phyloP scores from a whole-genome alignment of 2,888 invertebrate species.

The Gonocerus acuteangulatus region DNA sequence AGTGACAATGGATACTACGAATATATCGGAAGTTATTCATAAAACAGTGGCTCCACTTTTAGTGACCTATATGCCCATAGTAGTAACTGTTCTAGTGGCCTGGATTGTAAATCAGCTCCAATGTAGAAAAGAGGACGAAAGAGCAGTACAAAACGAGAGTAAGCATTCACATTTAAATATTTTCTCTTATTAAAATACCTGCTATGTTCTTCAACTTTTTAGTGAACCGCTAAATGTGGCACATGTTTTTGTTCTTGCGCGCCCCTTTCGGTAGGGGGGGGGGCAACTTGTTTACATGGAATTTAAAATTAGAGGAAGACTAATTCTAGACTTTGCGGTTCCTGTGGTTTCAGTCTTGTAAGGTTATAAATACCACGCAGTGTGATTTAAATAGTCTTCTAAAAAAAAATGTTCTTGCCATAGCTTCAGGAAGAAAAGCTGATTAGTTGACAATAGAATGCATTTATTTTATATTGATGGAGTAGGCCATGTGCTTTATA shows the following conservation, averaged over 20 bases:
- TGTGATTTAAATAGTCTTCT: slow-evolving; percentile 13
- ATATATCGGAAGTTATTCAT: slow-evolving; percentile 27
- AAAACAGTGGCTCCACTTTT: slow-evolving; percentile 29
- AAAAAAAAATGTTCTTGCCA: slow-evolving; percentile 14
- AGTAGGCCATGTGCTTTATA: too few relatives aligned
- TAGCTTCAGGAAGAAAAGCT: not conserved
- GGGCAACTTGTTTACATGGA: slow-evolving; percentile 12
- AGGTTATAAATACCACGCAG: slow-evolving; percentile 25
- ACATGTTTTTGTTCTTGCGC: slow-evolving; percentile 5
- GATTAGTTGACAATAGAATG: slow-evolving; percentile 2
- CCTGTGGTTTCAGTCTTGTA: slow-evolving; percentile 19
- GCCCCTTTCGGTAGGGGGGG: not conserved
- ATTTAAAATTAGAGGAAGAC: slow-evolving; percentile 19
- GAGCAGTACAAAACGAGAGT: slow-evolving; percentile 27
- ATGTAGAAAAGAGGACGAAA: slow-evolving; percentile 45
- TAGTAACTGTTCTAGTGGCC: slow-evolving; percentile 28
- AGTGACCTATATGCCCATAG: slow-evolving; percentile 28
- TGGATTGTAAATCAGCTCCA: slow-evolving; percentile 31
- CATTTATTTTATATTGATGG: not conserved
- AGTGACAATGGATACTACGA: slow-evolving; percentile 26
- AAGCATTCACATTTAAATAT: not conserved
- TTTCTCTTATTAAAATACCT: not conserved
- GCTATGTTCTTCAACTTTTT: not conserved
- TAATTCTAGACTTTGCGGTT: slow-evolving; percentile 14
- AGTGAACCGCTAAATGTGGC: not conserved